Evolutionary conservation across 2,113 vertebrate species (phyloP), one percentile per base, ranked within the genome.

Genomic region (Dryoscopus gambensis): DNA sequence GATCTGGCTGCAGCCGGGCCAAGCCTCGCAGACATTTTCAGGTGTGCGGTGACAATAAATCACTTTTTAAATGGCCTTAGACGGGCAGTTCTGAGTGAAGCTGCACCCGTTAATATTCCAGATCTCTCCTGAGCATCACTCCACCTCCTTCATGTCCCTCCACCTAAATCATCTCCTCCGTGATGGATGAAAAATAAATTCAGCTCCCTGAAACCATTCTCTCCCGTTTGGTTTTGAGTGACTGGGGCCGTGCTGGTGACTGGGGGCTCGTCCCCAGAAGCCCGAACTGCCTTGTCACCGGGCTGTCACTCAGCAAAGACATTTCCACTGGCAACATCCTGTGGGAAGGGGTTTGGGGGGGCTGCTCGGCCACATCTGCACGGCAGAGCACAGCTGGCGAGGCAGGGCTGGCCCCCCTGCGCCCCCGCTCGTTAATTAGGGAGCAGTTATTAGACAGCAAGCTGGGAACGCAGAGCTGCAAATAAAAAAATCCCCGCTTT

Each of bases 11-110:
- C 56, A 30, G 90, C 64, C 71, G 70, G 40, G 62, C 87, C 64
- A 8, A n/a, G 84, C 62, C 67, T 89, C 44, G 74, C 71, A 75
- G 89, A 55, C 37, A 6, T 71, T 76, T 80, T 93, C 90, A 89
- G 95, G 71, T 93, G 86, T n/a, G 63, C 74, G 68, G 46, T 40
- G 92, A 84, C 20, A 90, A 97, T 95, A 95, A 95, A 96, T 95
- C 86, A 92, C 85, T 49, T 92, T 73, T 83, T 68, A 76, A 96
- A 91, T 8, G 60, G 50, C 64, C 64, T 81, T 30, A 20, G 68
- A 73, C 86, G 23, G n/a, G 59, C 68, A 90, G 20, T 52, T 93
- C 39, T 21, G 94, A 91, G 76, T 28, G 19, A 65, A 81, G 64
- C 68, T 63, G 80, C 75, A 30, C 31, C 82, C 11, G 3, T 77